Base-by-base conservation (phyloP, 2,888 invertebrate genomes). In the Dermolepida albohirtum region DNA sequence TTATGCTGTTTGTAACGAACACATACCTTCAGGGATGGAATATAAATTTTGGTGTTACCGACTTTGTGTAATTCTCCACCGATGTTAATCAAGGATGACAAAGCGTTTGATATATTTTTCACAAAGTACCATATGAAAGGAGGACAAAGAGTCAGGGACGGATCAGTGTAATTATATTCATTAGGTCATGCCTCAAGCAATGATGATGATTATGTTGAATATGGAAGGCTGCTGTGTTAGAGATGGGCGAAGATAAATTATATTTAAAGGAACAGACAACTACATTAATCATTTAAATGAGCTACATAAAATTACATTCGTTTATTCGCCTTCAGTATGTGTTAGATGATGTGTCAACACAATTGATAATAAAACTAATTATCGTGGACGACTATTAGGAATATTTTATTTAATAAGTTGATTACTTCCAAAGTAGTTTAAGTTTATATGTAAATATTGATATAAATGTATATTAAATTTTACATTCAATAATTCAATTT, bases 211-310 rank as follows among this genome's bases (percentile, higher is more conserved):
- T 62, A 47, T 62, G 34, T 62, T 34, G 34, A 14, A 62, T 62
- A 62, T 29, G 29, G 16, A 16, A 34, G 59, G 14, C 59, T 62
- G 34, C 47, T 59, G 29, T 17, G 34, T 62, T 47, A 16, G 29
- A 62, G 59, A 47, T 62, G 16, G 5, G 47, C 47, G 29, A 47
- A 62, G 59, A 62, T 47, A 62, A 62, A 62, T 59, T 47, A 34
- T 34, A 34, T 34, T 16, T 39, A 62, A 17, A 47, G 59, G 39
- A 47, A 62, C 59, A 47, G 43, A 47, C 59, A 47, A 49, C 29
- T 29, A 12, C 59, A 62, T 62, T 62, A 39, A 62, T 62, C 59
- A 62, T 47, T 47, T 39, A 49, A 47, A 47, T 62, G 59, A 62
- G 47, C 59, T 62, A 62, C 47, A 34, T 62, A 62, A 39, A 47